A percentile compares a stretch with the other conserved stretches of the same genome.
Evolutionary conservation across 2,888 invertebrate species (phyloP).

Genomic region (Drosophila melanosoma): DNA sequence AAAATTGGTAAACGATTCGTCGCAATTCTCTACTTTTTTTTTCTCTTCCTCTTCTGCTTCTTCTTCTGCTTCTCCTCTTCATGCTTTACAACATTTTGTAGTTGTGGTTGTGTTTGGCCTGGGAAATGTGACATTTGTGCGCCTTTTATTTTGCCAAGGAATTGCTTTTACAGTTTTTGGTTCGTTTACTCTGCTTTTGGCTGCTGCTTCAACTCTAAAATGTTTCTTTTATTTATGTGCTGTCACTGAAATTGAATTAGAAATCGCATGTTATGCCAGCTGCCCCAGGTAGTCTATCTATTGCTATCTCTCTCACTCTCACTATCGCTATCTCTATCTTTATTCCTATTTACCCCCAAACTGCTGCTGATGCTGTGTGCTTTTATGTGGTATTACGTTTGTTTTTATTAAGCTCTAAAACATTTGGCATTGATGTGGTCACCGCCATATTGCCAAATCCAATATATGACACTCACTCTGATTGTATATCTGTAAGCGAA

Average conservation of each 20-base stretch:
- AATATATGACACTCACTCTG: conserved; percentile 3
- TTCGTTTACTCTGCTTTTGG: conserved; percentile 67
- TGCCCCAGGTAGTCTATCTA: conserved; percentile 40
- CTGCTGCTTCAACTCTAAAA: conserved; percentile 54
- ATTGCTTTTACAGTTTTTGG: conserved; percentile 75
- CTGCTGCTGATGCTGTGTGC: conserved; percentile 1
- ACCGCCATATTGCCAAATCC: conserved; percentile 17
- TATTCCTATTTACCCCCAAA: neutral
- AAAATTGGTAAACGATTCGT: conserved; percentile 80
- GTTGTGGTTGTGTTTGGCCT: conserved; percentile 63
- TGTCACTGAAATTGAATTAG: conserved; percentile 79
- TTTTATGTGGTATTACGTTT: conserved; percentile 20
- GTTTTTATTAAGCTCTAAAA: conserved; percentile 40
- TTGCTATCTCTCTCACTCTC: neutral
- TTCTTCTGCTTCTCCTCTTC: neutral
- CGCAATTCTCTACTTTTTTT: conserved; percentile 52
- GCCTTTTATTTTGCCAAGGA: conserved; percentile 73
- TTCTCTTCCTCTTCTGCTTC: neutral
- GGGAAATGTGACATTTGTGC: conserved; percentile 78
- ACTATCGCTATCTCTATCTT: neutral
- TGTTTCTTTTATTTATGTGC: conserved; percentile 77
- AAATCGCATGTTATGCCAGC: conserved; percentile 72
- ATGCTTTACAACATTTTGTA: conserved; percentile 39
- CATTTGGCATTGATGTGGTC: conserved; percentile 35
- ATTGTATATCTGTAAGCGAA: conserved; percentile 7